A percentile compares a stretch with the other conserved stretches of the same genome.
Conservation (phyloP, 2,113 vertebrate species). For the Empidonax alnorum region DNA sequence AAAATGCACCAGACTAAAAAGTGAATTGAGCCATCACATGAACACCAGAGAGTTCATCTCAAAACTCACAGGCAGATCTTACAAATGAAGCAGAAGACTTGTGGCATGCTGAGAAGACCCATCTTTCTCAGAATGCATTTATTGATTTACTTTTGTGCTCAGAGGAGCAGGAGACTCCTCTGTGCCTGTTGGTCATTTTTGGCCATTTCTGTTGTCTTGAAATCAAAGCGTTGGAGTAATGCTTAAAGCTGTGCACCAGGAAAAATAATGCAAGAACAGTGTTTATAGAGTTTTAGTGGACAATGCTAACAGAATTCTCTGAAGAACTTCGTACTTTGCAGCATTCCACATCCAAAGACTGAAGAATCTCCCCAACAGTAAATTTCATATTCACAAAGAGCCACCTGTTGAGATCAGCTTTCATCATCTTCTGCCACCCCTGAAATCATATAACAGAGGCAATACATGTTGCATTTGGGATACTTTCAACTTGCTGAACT, state of each 20-base stretch:
- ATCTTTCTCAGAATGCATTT: not conserved
- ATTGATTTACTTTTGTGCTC: not conserved
- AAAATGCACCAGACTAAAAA: not conserved
- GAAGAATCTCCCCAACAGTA: not conserved
- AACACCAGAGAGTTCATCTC: not conserved
- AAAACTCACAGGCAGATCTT: not conserved
- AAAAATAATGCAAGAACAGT: not conserved
- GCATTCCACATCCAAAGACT: not conserved
- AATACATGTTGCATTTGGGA: not conserved
- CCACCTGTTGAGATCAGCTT: not conserved
- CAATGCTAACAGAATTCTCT: not conserved
- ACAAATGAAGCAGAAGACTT: not conserved
- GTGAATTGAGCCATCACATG: not conserved
- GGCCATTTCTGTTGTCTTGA: not conserved
- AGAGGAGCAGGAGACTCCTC: not conserved
- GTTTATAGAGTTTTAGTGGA: not conserved
- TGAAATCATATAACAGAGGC: not conserved
- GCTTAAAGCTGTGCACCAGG: not conserved
- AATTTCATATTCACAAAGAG: not conserved
- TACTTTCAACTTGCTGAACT: not conserved
- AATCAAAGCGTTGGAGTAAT: not conserved
- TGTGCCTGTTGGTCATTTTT: not conserved
- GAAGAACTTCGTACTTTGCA: not conserved
- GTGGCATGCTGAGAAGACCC: not conserved
- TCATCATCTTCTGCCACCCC: not conserved